Evolutionary conservation across 2,888 invertebrate genomes (phyloP), one percentile per base, ranked within the genome.

Genomic region (Phania funesta): DNA sequence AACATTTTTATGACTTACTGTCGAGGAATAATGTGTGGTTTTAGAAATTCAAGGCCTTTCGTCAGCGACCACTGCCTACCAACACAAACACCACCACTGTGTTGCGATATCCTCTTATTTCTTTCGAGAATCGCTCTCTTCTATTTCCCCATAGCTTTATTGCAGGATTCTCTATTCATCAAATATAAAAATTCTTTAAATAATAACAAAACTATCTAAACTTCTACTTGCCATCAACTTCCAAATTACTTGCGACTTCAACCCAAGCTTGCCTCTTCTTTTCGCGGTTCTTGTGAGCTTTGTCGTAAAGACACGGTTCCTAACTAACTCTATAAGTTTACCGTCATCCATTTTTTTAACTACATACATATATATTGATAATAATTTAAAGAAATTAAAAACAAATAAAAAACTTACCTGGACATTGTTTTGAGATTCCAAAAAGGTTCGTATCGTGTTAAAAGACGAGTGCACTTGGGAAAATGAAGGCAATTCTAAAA

Each of bases 51-150:
- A 26, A 26, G 26, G 26, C 26, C 6, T 26, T 26, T 26, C 26
- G 3, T 26, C 6, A 26, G 26, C 26, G 26, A 26, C 26, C 26
- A 26, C 26, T 26, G 4, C 6, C 26, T 26, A 26, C 6, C 26
- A 26, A 26, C 26, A 26, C 26, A 64, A 48, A 32, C 32, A 64
- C 64, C 56, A 70, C 70, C 58, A 46, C 70, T 58, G n/a, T n/a
- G n/a, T n/a, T 70, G 7, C 48, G 48, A 7, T 1, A 64, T n/a
- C 64, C 32, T 32, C 64, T 64, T 20, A 64, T 64, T 48, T 64
- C 64, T 22, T 48, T 64, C 4, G 4, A 29, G 20, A 48, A 64
- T 3, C 48, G 18, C 29, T 64, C 48, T 9, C 29, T 64, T 32
- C 48, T 32, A 29, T 64, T 64, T 64, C 48, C 32, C 18, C 46